Conservation (phyloP, 2,113 vertebrate genomes). For the Apodemus sylvaticus region DNA sequence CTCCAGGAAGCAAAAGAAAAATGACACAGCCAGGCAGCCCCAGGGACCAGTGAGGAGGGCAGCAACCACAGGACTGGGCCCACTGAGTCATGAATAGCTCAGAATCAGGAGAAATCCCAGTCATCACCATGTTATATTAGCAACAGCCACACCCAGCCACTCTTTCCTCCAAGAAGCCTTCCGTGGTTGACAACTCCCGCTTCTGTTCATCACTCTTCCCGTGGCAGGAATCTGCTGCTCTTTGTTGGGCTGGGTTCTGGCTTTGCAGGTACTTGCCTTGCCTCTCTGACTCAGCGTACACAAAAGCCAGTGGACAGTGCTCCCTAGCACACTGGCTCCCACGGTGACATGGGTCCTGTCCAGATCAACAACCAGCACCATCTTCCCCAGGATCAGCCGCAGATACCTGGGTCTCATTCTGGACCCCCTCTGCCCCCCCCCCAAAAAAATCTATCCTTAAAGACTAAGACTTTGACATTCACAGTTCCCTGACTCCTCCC, state of each 20-base stretch:
- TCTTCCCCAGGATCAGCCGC: not conserved
- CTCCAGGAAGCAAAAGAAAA: not conserved
- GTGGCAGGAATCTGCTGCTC: not conserved
- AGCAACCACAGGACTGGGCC: not conserved
- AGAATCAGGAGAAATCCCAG: not conserved
- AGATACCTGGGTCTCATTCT: not conserved
- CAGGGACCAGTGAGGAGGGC: not conserved
- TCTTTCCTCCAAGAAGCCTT: conserved; percentile 32
- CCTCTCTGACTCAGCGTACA: not conserved
- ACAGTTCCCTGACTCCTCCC: not conserved
- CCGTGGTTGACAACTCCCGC: not conserved
- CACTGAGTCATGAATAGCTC: not conserved
- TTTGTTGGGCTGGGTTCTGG: not conserved
- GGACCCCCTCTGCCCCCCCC: not conserved
- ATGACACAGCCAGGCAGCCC: not conserved
- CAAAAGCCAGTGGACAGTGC: not conserved
- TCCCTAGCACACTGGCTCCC: not conserved
- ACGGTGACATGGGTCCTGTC: accelerated
- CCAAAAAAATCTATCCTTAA: not conserved
- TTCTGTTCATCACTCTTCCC: not conserved
- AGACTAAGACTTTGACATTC: not conserved
- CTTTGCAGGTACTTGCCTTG: not conserved
- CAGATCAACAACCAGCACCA: not conserved
- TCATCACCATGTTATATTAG: not conserved
- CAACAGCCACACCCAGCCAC: not conserved